Evolutionary conservation across 64 coral and sea anemone species (phyloP), one percentile per base, ranked within the genome.

Genomic region (Trachythela sp.): DNA sequence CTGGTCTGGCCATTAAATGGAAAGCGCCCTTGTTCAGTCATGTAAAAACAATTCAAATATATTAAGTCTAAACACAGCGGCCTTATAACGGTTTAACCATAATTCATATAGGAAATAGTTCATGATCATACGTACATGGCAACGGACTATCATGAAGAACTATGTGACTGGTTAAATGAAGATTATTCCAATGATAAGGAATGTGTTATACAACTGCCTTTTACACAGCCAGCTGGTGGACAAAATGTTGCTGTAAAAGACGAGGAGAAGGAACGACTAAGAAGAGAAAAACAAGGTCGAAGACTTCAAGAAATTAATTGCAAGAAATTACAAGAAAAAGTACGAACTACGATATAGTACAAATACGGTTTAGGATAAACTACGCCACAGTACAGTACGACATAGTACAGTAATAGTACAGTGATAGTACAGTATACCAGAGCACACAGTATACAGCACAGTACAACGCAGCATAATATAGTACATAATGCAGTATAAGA

Each of bases 301-400:
- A 76, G 93, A 85, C 70, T 98, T 77, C 95, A 98, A 86, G 95
- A 98, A 84, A 98, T 98, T 36, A 98, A 98, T 91, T 93, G 90
- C 29, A 93, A 89, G 86, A 92, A 93, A 89, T 87, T 91, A 39
- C 93, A 98, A 54, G 95, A 98, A 91, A 98, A 98, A 86, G 95
- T 94, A 85, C 26, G n/a, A 9, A 39, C 48, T 18, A 27, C 33
- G 27, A 34, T 40, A 67, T 39, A 87, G 24, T 54, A 54, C 24
- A 30, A 13, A 24, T 48, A 15, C 36, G 48, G 13, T 11, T 2
- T 10, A 26, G 27, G 49, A 48, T 10, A 7, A 22, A n/a, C 7
- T 64, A 36, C 37, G 1, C 14, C 5, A 10, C 13, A n/a, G 32
- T 49, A 64, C 33, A 27, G 18, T 86, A 86, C 20, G 17, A 4